Conservation (phyloP, 2,888 invertebrate genomes). For the Lamellibrachia satsuma region DNA sequence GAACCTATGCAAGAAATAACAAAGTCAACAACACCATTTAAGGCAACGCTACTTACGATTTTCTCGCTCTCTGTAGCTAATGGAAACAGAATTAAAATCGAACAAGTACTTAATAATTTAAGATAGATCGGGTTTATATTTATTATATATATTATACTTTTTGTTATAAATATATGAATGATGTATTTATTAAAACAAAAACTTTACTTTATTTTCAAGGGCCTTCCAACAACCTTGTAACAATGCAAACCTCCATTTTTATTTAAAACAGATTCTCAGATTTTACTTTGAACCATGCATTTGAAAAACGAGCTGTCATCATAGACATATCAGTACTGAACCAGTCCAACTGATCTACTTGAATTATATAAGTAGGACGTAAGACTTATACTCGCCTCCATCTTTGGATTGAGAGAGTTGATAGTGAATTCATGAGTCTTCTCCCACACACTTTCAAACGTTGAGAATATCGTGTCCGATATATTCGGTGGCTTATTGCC, state of each 20-base stretch:
- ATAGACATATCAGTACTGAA: background rate
- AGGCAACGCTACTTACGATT: background rate
- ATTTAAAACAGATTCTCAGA: too few species aligned
- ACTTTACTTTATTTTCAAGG: background rate
- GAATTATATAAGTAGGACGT: background rate
- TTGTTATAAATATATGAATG: too few species aligned
- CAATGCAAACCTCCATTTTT: background rate
- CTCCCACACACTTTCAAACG: conserved; percentile 81
- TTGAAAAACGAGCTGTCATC: background rate
- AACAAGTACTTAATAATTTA: too few species aligned
- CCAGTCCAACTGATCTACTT: background rate
- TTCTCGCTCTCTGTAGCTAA: background rate
- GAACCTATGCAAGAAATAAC: conserved; percentile 69
- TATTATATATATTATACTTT: too few species aligned
- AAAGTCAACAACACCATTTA: background rate
- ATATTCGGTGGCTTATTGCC: conserved; percentile 62
- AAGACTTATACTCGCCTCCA: conserved; percentile 67
- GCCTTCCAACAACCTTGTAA: background rate
- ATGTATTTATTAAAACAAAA: too few species aligned
- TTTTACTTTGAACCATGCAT: background rate
- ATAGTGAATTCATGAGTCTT: conserved; percentile 82
- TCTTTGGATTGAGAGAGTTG: conserved; percentile 83
- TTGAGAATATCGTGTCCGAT: conserved; percentile 73
- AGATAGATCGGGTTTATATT: too few species aligned
- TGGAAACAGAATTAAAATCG: background rate